Evolutionary conservation across 2,888 invertebrate species (phyloP).

Genomic region (Labia minor): DNA sequence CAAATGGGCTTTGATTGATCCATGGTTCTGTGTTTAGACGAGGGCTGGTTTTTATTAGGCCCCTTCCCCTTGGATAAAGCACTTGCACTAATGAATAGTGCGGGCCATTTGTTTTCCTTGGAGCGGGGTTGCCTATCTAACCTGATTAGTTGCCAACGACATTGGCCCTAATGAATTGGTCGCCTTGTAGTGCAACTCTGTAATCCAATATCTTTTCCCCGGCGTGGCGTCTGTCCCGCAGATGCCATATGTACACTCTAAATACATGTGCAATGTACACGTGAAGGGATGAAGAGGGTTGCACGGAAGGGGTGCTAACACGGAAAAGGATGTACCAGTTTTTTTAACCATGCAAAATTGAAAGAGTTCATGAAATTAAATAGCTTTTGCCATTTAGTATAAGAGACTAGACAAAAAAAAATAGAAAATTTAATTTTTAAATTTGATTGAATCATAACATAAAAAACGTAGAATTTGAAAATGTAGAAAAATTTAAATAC

Average conservation of each 20-base stretch:
- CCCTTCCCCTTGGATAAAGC: not conserved
- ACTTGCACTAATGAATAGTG: constrained; percentile 13
- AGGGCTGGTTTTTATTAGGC: constrained; percentile 7
- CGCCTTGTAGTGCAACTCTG: constrained; percentile 13
- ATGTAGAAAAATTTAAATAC: too few species aligned
- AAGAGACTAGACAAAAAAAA: too few species aligned
- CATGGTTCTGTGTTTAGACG: not conserved
- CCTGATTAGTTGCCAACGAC: not conserved
- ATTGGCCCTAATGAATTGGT: constrained; percentile 7
- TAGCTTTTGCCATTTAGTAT: not conserved
- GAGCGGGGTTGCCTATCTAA: constrained; percentile 7
- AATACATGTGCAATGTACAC: constrained; percentile 1
- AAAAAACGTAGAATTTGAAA: too few species aligned
- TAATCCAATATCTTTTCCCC: constrained; percentile 7
- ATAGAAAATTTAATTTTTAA: too few species aligned
- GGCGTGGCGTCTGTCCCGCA: not conserved
- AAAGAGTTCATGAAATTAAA: not conserved
- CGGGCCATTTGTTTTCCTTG: not conserved
- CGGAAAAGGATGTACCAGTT: not conserved
- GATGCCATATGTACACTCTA: constrained; percentile 3
- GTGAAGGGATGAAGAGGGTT: not conserved
- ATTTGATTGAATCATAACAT: too few species aligned
- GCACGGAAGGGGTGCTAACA: not conserved
- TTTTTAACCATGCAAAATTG: not conserved
- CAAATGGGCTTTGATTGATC: not conserved